Conservation (phyloP, 2,797 vertebrate species). For the Hyperoplus lanceolatus region DNA sequence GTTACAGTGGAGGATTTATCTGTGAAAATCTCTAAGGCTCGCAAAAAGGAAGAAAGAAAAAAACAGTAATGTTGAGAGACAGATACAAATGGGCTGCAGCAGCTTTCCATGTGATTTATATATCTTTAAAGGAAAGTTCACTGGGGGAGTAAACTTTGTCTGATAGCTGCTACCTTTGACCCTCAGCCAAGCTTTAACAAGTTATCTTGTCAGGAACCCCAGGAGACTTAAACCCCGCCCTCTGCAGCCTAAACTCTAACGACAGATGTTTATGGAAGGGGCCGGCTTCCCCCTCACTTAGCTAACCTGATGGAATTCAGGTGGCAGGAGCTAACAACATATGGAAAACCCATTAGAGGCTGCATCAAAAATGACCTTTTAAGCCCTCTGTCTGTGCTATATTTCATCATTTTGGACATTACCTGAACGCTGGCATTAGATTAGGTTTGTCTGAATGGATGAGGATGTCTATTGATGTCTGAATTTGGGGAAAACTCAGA, state of each 20-base stretch:
- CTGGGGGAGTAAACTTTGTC: conserved; percentile 59
- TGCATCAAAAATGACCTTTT: conserved; percentile 76
- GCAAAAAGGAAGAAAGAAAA: conserved; percentile 40
- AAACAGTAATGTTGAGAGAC: conserved; percentile 20
- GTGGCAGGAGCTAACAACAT: conserved; percentile 69
- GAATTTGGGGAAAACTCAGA: conserved; percentile 38
- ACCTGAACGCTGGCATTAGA: conserved; percentile 50
- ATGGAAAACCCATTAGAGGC: conserved; percentile 76
- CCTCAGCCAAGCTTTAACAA: conserved; percentile 76
- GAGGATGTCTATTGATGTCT: conserved; percentile 56
- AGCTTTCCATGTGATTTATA: conserved; percentile 75
- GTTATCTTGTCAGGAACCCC: conserved; percentile 77
- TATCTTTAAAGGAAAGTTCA: conserved; percentile 69
- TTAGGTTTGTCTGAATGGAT: conserved; percentile 46
- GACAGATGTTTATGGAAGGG: conserved; percentile 78
- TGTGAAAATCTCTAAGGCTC: conserved; percentile 63
- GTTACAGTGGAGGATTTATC: conserved; percentile 70
- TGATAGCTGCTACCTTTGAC: conserved; percentile 75
- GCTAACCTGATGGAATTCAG: conserved; percentile 75
- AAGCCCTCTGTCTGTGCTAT: conserved; percentile 49
- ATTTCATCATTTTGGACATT: conserved; percentile 72
- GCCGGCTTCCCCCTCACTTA: conserved; percentile 55
- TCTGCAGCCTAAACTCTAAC: conserved; percentile 61
- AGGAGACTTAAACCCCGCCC: conserved; percentile 59
- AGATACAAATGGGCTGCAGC: conserved; percentile 65